Evolutionary conservation across 2,113 vertebrate species (phyloP).

Genomic region (Charadrius vociferus): DNA sequence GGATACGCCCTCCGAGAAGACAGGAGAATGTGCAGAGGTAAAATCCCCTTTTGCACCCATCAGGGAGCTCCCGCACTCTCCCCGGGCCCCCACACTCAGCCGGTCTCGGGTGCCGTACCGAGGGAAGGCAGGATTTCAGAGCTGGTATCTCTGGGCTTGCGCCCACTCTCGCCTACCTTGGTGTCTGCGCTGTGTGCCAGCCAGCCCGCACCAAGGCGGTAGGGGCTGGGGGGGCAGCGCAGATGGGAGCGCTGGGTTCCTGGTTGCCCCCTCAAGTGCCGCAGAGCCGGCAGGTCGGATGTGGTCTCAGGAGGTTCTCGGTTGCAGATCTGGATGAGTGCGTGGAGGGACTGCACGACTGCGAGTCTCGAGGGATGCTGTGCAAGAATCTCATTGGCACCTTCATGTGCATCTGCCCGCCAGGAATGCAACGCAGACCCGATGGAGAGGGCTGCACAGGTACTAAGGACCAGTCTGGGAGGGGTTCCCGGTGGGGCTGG

Average conservation of each 20-base stretch:
- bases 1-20: constrained; percentile 91
- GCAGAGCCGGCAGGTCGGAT: not conserved
- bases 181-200: not conserved
- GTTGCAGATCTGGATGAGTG: constrained; percentile 91
- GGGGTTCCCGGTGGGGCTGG: not conserved
- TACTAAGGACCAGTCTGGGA: constrained; percentile 35
- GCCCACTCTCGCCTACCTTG: not conserved
- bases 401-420: constrained; percentile 90
- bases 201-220: not conserved
- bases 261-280: not conserved
- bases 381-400: constrained; percentile 95
- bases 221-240: fast-evolving
- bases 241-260: not conserved
- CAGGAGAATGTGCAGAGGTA: constrained; percentile 93
- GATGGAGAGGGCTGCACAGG: constrained; percentile 91
- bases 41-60: not conserved
- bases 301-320: not conserved
- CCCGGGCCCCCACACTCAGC: too few species aligned
- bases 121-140: not conserved
- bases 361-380: constrained; percentile 87
- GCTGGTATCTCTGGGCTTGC: not conserved
- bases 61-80: fast-evolving
- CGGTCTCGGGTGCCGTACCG: fast-evolving
- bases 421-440: constrained; percentile 84
- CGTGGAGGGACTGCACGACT: constrained; percentile 85